Evolutionary conservation across 2,113 vertebrate genomes (phyloP), one percentile per base, ranked within the genome.

Genomic region (Tychaedon coryphoeus): DNA sequence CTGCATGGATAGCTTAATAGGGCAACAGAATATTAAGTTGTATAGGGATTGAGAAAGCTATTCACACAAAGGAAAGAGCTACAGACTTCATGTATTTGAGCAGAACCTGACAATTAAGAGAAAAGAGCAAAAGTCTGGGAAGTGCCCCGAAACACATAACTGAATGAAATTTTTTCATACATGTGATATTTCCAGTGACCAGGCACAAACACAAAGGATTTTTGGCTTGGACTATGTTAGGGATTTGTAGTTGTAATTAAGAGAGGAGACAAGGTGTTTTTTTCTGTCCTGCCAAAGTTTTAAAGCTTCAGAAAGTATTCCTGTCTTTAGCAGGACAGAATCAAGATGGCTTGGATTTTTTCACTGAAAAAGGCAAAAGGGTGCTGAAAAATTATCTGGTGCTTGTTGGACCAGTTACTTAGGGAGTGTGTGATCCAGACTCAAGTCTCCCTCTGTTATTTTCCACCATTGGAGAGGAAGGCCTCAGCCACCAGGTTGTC

Each of bases 1-100:
- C 95, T 97, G 97, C 97, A 96, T 97, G 97, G 97, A 93, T 97
- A 95, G 95, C 96, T 96, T 97, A 97, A 97, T 89, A 97, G 97
- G 94, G 96, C 95, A 97, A 97, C 97, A 97, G 97, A 96, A 97
- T 96, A 93, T 97, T 97, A 93, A 96, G 96, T 93, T 97, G 96
- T 97, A 89, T 96, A 66, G 95, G 85, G 92, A 97, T 92, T 97
- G 96, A 92, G 97, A 97, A 96, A 88, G 95, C 96, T 97, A 94
- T 97, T 94, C 96, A 94, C 82, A 96, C 96, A 97, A 97, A 97
- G 95, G 94, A 97, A 97, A 97, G 95, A 97, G 96, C 97, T 97
- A 97, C 97, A 97, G 96, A 97, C 97, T 97, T 97, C 93, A 96
- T 95, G 96, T 97, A 93, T 97, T 96, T 96, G 96, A 97, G 95